Evolutionary conservation across 2,888 invertebrate genomes (phyloP).

Genomic region (Pollenia amentaria): DNA sequence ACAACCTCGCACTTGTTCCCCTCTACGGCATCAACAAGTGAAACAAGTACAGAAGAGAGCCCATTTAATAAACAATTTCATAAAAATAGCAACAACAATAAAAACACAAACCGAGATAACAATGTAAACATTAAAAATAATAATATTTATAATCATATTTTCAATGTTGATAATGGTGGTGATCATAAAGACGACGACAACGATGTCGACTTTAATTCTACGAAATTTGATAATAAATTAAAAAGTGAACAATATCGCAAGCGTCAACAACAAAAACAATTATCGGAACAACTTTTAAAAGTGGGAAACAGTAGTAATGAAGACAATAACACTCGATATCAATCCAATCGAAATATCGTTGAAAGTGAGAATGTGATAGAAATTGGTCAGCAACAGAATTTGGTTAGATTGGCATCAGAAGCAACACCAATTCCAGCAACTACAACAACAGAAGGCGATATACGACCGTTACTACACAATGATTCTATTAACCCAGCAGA

Average conservation of each 20-base stretch:
- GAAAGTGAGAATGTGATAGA: slow-evolving; percentile 47
- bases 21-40: slow-evolving; percentile 7
- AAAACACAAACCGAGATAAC: slow-evolving; percentile 52
- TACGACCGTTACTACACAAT: slow-evolving; percentile 36
- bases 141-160: slow-evolving; percentile 14
- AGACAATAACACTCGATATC: slow-evolving; percentile 45
- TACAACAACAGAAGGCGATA: slow-evolving; percentile 42
- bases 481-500: slow-evolving; percentile 38
- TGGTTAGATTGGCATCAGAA: background rate
- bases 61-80: slow-evolving; percentile 57
- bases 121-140: slow-evolving; percentile 39
- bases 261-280: background rate
- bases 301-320: slow-evolving; percentile 16
- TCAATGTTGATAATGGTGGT: slow-evolving; percentile 14
- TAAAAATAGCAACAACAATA: slow-evolving; percentile 61
- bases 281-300: slow-evolving; percentile 7
- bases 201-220: slow-evolving; percentile 10
- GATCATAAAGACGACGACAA: slow-evolving; percentile 12
- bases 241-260: slow-evolving; percentile 18
- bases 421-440: slow-evolving; percentile 25
- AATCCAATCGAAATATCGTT: slow-evolving; percentile 40
- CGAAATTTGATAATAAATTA: slow-evolving; percentile 45
- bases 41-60: slow-evolving; percentile 55
- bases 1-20: background rate
- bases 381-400: slow-evolving; percentile 13